Conservation (phyloP, 2,113 vertebrate genomes). For the Paraplagusia blochii region DNA sequence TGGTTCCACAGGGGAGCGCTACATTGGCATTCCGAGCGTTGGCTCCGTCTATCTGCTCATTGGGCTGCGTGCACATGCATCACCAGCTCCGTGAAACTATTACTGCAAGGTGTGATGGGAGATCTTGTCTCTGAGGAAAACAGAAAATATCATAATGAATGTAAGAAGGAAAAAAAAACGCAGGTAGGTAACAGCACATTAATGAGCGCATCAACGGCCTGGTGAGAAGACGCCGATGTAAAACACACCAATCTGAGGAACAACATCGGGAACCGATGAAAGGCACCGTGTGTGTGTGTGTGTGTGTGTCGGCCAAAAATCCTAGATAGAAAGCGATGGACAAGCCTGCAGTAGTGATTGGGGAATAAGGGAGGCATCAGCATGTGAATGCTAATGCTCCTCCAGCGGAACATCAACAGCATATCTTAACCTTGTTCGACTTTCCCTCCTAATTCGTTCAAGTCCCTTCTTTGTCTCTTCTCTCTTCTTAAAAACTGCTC, state of each 20-base stretch:
- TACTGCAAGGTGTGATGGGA: slow-evolving; percentile 4
- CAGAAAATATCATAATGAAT: slow-evolving; percentile 16
- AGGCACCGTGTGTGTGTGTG: slow-evolving; percentile 1
- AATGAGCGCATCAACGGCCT: slow-evolving; percentile 1
- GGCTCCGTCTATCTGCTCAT: not conserved
- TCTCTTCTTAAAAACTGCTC: not conserved
- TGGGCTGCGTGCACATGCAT: not conserved
- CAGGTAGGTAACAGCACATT: slow-evolving; percentile 18
- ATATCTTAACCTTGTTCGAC: slow-evolving; percentile 41
- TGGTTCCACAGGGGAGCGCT: not conserved
- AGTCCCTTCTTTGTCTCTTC: not conserved
- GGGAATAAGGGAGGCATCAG: slow-evolving; percentile 41
- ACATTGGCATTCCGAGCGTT: slow-evolving; percentile 1
- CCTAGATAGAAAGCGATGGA: slow-evolving; percentile 55
- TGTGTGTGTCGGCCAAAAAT: slow-evolving; percentile 30
- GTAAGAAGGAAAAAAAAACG: not conserved
- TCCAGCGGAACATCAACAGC: slow-evolving; percentile 43
- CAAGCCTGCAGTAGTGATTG: slow-evolving; percentile 47
- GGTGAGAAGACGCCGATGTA: not conserved
- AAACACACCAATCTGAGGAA: too few relatives aligned
- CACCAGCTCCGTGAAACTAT: slow-evolving; percentile 5
- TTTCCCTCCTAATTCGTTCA: not conserved
- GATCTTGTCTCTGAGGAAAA: slow-evolving; percentile 24
- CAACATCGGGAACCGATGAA: too few relatives aligned
- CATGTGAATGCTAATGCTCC: slow-evolving; percentile 66